Percentiles rank a stretch among this genome's conserved stretches.
Conservation (phyloP, 2,888 invertebrate species). For the Scaptomyza polygonia region DNA sequence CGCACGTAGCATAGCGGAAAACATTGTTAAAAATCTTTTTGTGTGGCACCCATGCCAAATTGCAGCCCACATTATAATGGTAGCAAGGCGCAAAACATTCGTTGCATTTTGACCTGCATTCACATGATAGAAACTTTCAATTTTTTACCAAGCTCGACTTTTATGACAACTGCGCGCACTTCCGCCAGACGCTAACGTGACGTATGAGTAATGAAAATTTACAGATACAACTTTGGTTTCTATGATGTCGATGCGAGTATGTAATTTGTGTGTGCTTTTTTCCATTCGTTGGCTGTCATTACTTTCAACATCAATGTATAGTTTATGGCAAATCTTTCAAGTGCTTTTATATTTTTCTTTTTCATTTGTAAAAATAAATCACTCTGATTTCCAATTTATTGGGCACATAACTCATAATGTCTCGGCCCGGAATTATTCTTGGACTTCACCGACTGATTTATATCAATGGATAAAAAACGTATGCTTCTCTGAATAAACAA, state of each 20-base stretch:
- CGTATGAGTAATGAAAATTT: constrained; percentile 69
- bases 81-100: constrained; percentile 27
- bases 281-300: constrained; percentile 53
- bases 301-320: constrained; percentile 41
- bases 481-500: constrained; percentile 22
- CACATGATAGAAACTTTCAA: constrained; percentile 24
- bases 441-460: constrained; percentile 23
- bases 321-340: constrained; percentile 48
- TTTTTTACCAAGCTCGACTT: constrained; percentile 7
- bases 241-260: constrained; percentile 2
- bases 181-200: constrained; percentile 39
- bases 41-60: constrained; percentile 32
- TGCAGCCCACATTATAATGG: constrained; percentile 49
- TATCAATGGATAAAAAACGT: constrained; percentile 10
- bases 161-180: constrained; percentile 42
- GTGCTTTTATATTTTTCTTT: constrained; percentile 5
- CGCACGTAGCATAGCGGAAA: constrained; percentile 54
- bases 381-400: constrained; percentile 54
- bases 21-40: constrained; percentile 56
- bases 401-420: constrained; percentile 41
- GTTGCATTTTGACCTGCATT: constrained; percentile 35
- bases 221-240: constrained; percentile 9
- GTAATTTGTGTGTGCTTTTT: constrained; percentile 27
- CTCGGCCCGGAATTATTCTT: background rate
- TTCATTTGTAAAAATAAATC: constrained; percentile 37